Base-by-base conservation (phyloP, 1,140 invertebrate species). In the Pollicipes pollicipes region DNA sequence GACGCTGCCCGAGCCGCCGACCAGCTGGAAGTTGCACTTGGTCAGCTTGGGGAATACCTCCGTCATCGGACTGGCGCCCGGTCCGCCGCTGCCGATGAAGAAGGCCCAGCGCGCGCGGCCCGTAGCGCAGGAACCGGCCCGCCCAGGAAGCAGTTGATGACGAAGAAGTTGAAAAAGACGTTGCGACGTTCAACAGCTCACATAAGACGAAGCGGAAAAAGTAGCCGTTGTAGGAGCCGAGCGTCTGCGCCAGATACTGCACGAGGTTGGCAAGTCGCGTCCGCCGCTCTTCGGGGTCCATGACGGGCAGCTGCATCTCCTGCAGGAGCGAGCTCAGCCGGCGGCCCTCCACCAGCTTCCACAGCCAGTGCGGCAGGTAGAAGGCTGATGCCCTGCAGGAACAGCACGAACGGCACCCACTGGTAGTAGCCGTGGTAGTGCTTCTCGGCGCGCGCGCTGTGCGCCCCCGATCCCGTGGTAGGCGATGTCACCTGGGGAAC, bases 321-420 rank as follows among this genome's bases (percentile, higher is more conserved):
- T 74, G 73, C 28, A 75, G 69, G 0, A 76, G 71, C 8, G 63
- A 69, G 66, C 73, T 45, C 4, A 71, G 69, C 29, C 69, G 72
- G 68, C 74, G 73, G 76, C 91, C 88, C 80, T 94, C 91, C 85
- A 88, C 89, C 75, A 89, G 89, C 78, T 94, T 94, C 92, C 92
- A 95, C 76, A 95, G 84, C 87, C 88, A 91, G 77, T 94, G 91
- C 0, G 92, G 91, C 29, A 90, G 76, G 80, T 93, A 93, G 78
- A 93, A 93, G 21, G 92, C 80, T n/a, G 16, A 92, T 79, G 6
- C 90, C 91, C 85, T 91, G 82, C 78, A 95, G 90, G 78, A 95
- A 92, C 68, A 95, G 83, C 2, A 92, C 90, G 80, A 97, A 93
- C 79, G 92, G 93, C n/a, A 66, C 64, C 64, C 64, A 66, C 28